phyloP scores from a whole-genome alignment of 2,888 invertebrate genomes.

The Sipha maydis region DNA sequence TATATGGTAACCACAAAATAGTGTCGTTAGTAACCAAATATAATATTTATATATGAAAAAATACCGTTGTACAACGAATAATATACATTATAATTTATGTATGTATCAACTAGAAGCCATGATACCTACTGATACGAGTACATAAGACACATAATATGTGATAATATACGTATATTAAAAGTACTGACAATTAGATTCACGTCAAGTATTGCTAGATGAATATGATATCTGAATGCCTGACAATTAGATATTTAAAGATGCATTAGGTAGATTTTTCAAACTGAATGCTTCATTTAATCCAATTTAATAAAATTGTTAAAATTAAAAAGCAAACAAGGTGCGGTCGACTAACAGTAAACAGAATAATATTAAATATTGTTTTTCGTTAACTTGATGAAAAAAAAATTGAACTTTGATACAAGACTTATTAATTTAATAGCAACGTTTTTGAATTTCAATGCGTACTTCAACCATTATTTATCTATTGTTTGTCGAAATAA shows the following conservation, averaged over 20 bases:
- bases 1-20: no score
- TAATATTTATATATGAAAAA: background rate
- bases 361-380: no score
- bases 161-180: no score
- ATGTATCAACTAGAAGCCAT: background rate
- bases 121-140: conserved; percentile 11
- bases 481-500: background rate
- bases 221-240: conserved; percentile 5
- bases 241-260: background rate
- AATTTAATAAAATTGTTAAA: background rate
- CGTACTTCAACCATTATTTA: background rate
- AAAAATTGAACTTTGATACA: no score
- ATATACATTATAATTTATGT: background rate
- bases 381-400: background rate
- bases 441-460: background rate
- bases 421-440: no score
- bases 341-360: background rate
- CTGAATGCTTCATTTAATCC: background rate
- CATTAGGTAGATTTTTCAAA: background rate
- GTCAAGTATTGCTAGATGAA: background rate
- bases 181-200: background rate
- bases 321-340: background rate
- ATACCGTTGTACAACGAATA: background rate
- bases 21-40: no score
- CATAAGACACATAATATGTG: background rate